Evolutionary conservation across 2,113 vertebrate genomes (phyloP).

Genomic region (Lampris incognitus): DNA sequence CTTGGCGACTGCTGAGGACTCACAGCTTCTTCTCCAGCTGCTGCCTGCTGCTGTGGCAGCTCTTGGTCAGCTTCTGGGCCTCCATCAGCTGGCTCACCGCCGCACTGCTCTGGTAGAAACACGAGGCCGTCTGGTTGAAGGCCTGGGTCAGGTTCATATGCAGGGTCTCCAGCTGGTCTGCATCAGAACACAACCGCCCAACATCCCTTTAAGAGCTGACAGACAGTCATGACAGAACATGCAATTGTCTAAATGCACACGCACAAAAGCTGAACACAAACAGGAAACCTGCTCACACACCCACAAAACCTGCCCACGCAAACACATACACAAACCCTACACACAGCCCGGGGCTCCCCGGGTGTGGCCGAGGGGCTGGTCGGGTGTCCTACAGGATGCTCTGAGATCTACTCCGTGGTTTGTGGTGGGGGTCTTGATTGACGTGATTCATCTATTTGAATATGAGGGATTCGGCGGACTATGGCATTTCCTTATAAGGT

Average conservation of each 20-base stretch:
- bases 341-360: too few species aligned
- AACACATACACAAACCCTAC: too few species aligned
- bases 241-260: too few species aligned
- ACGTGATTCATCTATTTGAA: background rate
- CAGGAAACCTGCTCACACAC: too few species aligned
- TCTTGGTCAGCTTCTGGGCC: slow-evolving; percentile 61
- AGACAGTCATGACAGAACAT: slow-evolving; percentile 2
- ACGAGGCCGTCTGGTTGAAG: slow-evolving; percentile 38
- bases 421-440: background rate
- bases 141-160: slow-evolving; percentile 73
- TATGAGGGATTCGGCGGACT: background rate
- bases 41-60: slow-evolving; percentile 57
- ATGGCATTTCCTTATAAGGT: slow-evolving; percentile 53
- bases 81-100: slow-evolving; percentile 58
- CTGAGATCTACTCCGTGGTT: too few species aligned
- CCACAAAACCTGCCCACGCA: too few species aligned
- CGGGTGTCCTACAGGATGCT: too few species aligned
- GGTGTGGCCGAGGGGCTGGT: too few species aligned
- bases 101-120: slow-evolving; percentile 38
- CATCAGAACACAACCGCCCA: background rate
- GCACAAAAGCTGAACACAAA: background rate
- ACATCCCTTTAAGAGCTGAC: background rate
- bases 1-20: slow-evolving; percentile 35
- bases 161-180: slow-evolving; percentile 69
- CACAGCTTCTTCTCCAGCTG: slow-evolving; percentile 77